Percentiles rank a stretch among this genome's conserved stretches.
Evolutionary conservation across 92 coral and sea anemone genomes (phyloP).

Genomic region (Parazoanthus darwini): DNA sequence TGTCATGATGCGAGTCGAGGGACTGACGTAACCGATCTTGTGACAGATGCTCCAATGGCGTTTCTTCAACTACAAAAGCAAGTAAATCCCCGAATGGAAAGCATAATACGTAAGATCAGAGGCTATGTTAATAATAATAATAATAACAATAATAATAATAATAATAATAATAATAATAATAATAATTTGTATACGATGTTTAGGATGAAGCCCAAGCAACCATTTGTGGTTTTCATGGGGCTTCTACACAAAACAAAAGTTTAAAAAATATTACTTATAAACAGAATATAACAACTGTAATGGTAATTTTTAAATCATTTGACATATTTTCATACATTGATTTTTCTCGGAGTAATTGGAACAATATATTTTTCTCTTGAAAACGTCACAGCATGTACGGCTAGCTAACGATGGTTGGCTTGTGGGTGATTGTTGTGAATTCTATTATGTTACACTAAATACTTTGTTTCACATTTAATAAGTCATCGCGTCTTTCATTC

Average conservation of each 20-base stretch:
- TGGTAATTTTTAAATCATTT: too few species aligned
- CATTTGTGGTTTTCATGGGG: too few species aligned
- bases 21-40: background rate
- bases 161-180: background rate
- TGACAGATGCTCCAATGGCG: background rate
- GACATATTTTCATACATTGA: background rate
- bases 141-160: too few species aligned
- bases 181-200: too few species aligned
- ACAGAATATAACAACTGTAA: too few species aligned
- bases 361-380: background rate
- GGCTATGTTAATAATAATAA: too few species aligned
- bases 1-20: background rate
- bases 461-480: too few species aligned
- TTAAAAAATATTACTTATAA: too few species aligned
- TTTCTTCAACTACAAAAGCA: constrained; percentile 12
- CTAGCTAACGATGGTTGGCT: too few species aligned
- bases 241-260: too few species aligned
- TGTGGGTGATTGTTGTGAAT: background rate
- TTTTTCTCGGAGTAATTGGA: background rate
- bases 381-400: background rate
- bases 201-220: too few species aligned
- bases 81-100: background rate
- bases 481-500: too few species aligned
- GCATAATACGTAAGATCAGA: background rate
- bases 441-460: background rate